Percentiles rank a stretch among this genome's conserved stretches.
phyloP scores from a whole-genome alignment of 2,888 invertebrate genomes.

The Eupsilia transversa region DNA sequence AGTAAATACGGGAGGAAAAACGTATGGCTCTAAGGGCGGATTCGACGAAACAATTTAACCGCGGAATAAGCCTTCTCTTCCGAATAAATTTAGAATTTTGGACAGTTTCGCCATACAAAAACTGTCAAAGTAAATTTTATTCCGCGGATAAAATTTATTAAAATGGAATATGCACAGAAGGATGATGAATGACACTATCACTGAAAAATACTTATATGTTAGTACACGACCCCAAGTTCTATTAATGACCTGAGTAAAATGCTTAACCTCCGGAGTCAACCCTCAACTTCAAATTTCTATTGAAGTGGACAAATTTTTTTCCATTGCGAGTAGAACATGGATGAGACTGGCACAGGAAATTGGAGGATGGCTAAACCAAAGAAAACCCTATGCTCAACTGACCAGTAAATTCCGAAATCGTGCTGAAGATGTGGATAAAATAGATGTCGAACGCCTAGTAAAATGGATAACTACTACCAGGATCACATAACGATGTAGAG shows the following conservation, averaged over 20 bases:
- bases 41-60: too few species aligned
- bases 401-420: background rate
- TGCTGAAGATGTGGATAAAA: background rate
- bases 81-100: too few species aligned
- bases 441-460: conserved; percentile 1
- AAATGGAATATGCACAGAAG: background rate
- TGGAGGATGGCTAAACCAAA: background rate
- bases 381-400: background rate
- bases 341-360: background rate
- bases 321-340: background rate
- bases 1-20: background rate
- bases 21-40: too few species aligned
- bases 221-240: background rate
- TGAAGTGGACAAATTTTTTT: background rate
- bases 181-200: background rate
- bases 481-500: conserved; percentile 35
- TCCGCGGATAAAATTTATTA: too few species aligned
- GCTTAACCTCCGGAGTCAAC: background rate
- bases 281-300: too few species aligned
- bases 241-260: background rate
- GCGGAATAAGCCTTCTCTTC: too few species aligned
- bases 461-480: conserved; percentile 29
- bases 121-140: too few species aligned
- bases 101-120: too few species aligned
- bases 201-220: background rate